Evolutionary conservation across 2,113 vertebrate genomes (phyloP), one percentile per base, ranked within the genome.

Genomic region (Corythoichthys haematopterus): DNA sequence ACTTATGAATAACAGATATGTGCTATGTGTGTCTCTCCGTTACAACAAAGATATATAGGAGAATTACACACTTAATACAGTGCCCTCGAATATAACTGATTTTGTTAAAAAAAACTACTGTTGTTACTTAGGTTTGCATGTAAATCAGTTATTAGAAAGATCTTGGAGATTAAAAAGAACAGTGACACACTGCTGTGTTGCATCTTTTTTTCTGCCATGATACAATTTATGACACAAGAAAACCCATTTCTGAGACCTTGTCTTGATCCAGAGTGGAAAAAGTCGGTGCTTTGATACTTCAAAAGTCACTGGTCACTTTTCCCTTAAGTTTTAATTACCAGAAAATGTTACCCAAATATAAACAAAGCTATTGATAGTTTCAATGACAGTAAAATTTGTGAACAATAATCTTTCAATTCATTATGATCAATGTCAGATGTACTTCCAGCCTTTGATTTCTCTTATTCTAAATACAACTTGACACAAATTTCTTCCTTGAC

Each of bases 1-100:
- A 89, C 85, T 89, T 87, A 81, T 85, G 76, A 89, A 89, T 88
- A 87, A 81, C 74, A 89, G 75, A 88, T 88, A 87, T 74, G 59
- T 72, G 72, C 74, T 81, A 86, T 88, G 86, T 86, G 79, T 52
- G 68, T 85, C 79, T 37, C 80, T 86, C 79, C 77, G 67, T 74
- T 70, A 60, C 48, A 63, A 74, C 66, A 61, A 51, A 65, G 71
- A 77, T 78, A 69, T 74, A 70, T 66, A 78, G 74, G 65, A 77
- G 62, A 73, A 66, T 82, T 75, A 79, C 84, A 61, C 69, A 86
- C 85, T 82, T 84, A 83, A 76, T 69, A 7, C 61, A 69, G 71
- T 80, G 61, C 64, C 68, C 62, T 77, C 72, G 28, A 79, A 74
- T 57, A 46, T 55, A 60, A 40, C 52, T 28, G 68, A 80, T 74